Conservation (phyloP, 1,140 invertebrate genomes). For the Aporrectodea caliginosa region DNA sequence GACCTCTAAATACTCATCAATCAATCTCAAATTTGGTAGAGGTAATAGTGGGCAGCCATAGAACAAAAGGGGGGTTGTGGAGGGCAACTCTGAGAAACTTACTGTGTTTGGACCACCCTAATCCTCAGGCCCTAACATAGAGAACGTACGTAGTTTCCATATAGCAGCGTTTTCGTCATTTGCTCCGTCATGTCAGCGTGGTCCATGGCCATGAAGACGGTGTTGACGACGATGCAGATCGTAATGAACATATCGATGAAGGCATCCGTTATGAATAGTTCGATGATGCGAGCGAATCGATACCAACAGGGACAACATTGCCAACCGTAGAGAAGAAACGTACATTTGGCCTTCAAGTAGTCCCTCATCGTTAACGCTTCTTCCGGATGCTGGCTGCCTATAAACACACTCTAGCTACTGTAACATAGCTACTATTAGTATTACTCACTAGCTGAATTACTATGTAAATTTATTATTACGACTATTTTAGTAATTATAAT, state of each 20-base stretch:
- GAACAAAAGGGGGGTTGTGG: no score
- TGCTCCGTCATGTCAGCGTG: slow-evolving; percentile 76
- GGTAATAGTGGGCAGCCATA: no score
- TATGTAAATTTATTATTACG: no score
- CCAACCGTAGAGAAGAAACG: slow-evolving; percentile 94
- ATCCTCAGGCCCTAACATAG: no score
- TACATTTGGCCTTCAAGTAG: slow-evolving; percentile 52
- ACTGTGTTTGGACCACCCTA: no score
- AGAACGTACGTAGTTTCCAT: slow-evolving; percentile 91
- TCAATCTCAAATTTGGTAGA: no score
- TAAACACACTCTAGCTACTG: slow-evolving; percentile 28
- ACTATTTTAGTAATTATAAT: no score
- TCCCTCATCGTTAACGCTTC: slow-evolving; percentile 39
- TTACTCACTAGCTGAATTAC: no score
- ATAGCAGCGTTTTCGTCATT: slow-evolving; percentile 70
- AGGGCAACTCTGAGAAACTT: no score
- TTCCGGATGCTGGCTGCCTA: no score
- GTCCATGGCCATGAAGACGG: slow-evolving; percentile 95
- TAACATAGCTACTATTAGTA: no score
- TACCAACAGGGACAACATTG: slow-evolving; percentile 76
- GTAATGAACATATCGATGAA: slow-evolving; percentile 98
- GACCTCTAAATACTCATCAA: no score
- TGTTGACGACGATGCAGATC: slow-evolving; percentile 95
- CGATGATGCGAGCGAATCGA: slow-evolving; percentile 61
- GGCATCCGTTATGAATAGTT: slow-evolving; percentile 90